Percentiles rank a stretch among this genome's conserved stretches.
Conservation (phyloP, 1,140 invertebrate species). For the Heterodera carotae region DNA sequence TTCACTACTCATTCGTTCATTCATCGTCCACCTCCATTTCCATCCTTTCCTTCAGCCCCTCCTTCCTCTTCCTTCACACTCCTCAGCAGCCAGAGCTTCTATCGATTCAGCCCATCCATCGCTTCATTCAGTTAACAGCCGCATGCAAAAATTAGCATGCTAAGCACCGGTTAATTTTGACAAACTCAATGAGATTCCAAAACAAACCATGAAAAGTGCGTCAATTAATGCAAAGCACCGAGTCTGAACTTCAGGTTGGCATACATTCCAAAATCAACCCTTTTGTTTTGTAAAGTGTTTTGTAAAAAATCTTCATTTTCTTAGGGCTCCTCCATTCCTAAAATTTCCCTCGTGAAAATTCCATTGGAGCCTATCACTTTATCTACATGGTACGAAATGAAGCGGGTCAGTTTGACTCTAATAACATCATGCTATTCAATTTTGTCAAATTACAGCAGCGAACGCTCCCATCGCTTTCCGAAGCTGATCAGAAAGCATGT, state of each 20-base stretch:
- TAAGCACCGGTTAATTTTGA: neutral
- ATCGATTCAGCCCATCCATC: neutral
- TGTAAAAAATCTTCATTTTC: neutral
- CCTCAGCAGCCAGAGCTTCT: neutral
- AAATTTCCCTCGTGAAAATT: constrained; percentile 24
- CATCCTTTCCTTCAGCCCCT: neutral
- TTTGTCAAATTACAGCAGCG: constrained; percentile 2
- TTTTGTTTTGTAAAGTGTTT: no score
- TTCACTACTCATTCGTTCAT: no score
- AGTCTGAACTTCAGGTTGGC: neutral
- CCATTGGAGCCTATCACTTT: constrained; percentile 24
- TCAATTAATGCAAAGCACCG: constrained; percentile 19
- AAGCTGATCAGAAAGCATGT: constrained; percentile 20
- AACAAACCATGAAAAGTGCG: neutral
- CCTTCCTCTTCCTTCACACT: neutral
- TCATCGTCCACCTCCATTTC: neutral
- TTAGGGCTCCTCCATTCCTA: constrained; percentile 16
- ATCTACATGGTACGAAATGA: constrained; percentile 37
- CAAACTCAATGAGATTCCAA: neutral
- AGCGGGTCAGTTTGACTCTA: constrained; percentile 14
- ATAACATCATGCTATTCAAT: neutral
- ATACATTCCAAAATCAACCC: no score
- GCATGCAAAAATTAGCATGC: constrained; percentile 1
- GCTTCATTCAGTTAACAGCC: neutral
- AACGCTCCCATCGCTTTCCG: constrained; percentile 27